A percentile compares a stretch with the other conserved stretches of the same genome.
Conservation (phyloP, 2,797 vertebrate genomes). For the Pangasius mekongensis region DNA sequence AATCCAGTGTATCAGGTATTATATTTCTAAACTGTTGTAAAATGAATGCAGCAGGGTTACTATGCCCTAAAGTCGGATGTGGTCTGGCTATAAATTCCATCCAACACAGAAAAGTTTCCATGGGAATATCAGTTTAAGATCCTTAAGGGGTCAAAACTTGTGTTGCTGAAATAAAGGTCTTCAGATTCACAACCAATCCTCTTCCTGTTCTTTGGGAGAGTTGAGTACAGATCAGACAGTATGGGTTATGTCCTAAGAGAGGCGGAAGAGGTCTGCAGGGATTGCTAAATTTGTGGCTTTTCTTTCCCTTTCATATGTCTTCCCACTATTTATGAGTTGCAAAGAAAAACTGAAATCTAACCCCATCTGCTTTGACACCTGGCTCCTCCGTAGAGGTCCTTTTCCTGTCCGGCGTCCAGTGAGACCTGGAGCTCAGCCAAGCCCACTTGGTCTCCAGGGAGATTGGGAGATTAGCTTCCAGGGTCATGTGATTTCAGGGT, state of each 20-base stretch:
- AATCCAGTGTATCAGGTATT: not conserved
- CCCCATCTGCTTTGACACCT: slow-evolving; percentile 56
- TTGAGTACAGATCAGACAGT: not conserved
- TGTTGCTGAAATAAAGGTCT: slow-evolving; percentile 15
- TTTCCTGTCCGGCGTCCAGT: slow-evolving; percentile 58
- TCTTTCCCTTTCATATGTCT: not conserved
- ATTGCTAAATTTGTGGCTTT: not conserved
- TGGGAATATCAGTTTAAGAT: slow-evolving; percentile 18
- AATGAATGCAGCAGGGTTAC: not conserved
- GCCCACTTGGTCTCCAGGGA: slow-evolving; percentile 52
- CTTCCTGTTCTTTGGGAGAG: slow-evolving; percentile 17
- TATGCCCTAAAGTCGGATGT: not conserved
- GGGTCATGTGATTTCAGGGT: slow-evolving; percentile 59
- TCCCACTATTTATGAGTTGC: not conserved
- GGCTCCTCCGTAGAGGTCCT: slow-evolving; percentile 46
- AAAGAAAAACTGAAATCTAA: slow-evolving; percentile 25
- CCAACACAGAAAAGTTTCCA: not conserved
- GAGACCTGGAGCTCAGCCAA: slow-evolving; percentile 59
- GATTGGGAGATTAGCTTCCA: slow-evolving; percentile 60
- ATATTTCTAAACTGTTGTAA: not conserved
- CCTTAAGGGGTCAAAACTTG: slow-evolving; percentile 10
- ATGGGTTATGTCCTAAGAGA: slow-evolving; percentile 1
- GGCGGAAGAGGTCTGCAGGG: not conserved
- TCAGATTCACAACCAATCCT: slow-evolving; percentile 7
- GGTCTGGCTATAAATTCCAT: not conserved